Conservation (phyloP, 2,888 invertebrate genomes). For the Branchinecta sandiegonensis region DNA sequence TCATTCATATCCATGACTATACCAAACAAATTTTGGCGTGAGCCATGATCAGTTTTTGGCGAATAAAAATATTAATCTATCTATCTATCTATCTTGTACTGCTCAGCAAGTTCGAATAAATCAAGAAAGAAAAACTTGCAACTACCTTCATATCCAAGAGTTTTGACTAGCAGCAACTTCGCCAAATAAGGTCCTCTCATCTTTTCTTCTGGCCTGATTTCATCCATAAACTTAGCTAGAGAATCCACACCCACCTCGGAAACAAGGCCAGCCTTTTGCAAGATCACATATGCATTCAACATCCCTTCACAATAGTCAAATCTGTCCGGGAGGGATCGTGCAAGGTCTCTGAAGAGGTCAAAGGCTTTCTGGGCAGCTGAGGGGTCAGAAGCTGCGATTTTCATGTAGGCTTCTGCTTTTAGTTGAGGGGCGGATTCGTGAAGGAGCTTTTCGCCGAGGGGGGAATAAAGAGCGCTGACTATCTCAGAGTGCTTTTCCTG, state of each 20-base stretch:
- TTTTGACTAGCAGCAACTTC: slow-evolving; percentile 1
- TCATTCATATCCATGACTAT: too few species aligned
- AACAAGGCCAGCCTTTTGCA: slow-evolving; percentile 28
- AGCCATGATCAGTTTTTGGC: too few species aligned
- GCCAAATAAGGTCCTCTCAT: neutral
- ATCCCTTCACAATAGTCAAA: slow-evolving; percentile 1
- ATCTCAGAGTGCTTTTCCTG: slow-evolving; percentile 63
- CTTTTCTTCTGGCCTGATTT: neutral
- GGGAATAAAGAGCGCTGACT: slow-evolving; percentile 60
- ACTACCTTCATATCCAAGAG: slow-evolving; percentile 12
- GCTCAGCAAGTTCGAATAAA: too few species aligned
- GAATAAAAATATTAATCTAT: too few species aligned
- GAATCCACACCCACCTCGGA: neutral
- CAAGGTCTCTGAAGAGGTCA: neutral
- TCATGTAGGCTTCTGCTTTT: slow-evolving; percentile 55
- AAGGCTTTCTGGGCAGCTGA: neutral
- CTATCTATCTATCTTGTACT: too few species aligned
- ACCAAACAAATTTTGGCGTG: too few species aligned
- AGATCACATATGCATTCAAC: neutral
- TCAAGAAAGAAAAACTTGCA: neutral
- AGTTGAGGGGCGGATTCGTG: slow-evolving; percentile 40
- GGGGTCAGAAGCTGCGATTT: slow-evolving; percentile 30
- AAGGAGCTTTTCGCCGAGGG: slow-evolving; percentile 48
- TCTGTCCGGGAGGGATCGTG: neutral
- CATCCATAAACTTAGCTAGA: neutral